Evolutionary conservation across 2,888 invertebrate species (phyloP).

Genomic region (Leptopilina myrica): DNA sequence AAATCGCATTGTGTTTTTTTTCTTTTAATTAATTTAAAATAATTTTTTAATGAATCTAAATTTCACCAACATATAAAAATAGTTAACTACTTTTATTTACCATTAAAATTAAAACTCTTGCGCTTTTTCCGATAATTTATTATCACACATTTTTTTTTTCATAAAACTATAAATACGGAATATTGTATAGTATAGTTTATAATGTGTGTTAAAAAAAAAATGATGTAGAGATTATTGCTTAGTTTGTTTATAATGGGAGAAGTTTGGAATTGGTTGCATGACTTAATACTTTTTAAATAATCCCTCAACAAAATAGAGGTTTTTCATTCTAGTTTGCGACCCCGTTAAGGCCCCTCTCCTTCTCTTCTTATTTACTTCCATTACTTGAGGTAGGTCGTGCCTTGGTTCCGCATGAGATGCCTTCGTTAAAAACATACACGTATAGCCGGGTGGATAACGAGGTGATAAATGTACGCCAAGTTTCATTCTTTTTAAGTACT

Average conservation of each 20-base stretch:
- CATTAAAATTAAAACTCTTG: too few relatives aligned
- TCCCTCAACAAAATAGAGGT: not conserved
- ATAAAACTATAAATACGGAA: not conserved
- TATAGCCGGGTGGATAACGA: slow-evolving; percentile 17
- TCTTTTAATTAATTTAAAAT: too few relatives aligned
- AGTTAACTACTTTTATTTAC: too few relatives aligned
- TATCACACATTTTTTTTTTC: not conserved
- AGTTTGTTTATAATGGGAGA: not conserved
- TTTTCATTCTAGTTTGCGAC: slow-evolving; percentile 10
- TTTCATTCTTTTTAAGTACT: slow-evolving; percentile 20
- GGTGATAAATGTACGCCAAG: slow-evolving; percentile 17
- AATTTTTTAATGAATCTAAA: too few relatives aligned
- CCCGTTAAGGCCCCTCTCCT: not conserved
- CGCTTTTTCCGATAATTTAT: too few relatives aligned
- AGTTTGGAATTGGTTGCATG: slow-evolving; percentile 5
- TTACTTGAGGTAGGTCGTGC: slow-evolving; percentile 35
- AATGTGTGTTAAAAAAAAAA: not conserved
- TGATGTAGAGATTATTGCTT: not conserved
- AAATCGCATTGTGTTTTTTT: too few relatives aligned
- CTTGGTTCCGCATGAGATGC: slow-evolving; percentile 22
- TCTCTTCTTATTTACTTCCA: not conserved
- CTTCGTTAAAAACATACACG: slow-evolving; percentile 36
- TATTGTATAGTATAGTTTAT: not conserved
- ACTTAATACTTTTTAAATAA: not conserved
- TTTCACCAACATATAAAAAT: too few relatives aligned